phyloP scores from a whole-genome alignment of 2,113 vertebrate genomes.

The Rhodinocichla rosea region DNA sequence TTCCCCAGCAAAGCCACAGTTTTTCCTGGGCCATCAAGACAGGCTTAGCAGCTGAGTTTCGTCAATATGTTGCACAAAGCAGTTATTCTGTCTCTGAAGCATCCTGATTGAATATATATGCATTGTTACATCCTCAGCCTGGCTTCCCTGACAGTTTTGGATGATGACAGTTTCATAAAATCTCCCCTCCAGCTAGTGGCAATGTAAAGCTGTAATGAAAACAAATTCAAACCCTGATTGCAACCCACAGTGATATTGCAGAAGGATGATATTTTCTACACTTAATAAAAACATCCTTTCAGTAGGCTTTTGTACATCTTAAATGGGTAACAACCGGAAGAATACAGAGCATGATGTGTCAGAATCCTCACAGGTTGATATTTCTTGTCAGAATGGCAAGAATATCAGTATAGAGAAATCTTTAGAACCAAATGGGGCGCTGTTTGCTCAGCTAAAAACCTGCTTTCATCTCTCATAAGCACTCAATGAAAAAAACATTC shows the following conservation, averaged over 20 bases:
- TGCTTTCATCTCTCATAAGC: slow-evolving; percentile 7
- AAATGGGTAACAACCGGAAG: background rate
- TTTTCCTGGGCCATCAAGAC: background rate
- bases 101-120: background rate
- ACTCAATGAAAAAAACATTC: slow-evolving; percentile 17
- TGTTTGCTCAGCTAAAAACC: slow-evolving; percentile 24
- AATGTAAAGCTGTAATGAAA: background rate
- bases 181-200: background rate
- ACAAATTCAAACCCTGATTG: background rate
- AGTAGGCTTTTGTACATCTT: background rate
- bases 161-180: slow-evolving; percentile 10
- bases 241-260: background rate
- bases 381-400: slow-evolving; percentile 20
- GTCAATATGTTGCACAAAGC: background rate
- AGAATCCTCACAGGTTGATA: background rate
- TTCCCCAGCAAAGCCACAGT: background rate
- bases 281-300: slow-evolving; percentile 27
- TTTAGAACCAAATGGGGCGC: background rate
- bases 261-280: background rate
- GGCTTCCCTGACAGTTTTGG: background rate
- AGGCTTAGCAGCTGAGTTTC: background rate
- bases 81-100: background rate
- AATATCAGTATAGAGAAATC: background rate
- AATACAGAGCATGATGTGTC: background rate
- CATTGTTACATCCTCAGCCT: background rate